Base-by-base conservation (phyloP, 53 echinoderm and acorn worm genomes). In the Echinarachnius parma region DNA sequence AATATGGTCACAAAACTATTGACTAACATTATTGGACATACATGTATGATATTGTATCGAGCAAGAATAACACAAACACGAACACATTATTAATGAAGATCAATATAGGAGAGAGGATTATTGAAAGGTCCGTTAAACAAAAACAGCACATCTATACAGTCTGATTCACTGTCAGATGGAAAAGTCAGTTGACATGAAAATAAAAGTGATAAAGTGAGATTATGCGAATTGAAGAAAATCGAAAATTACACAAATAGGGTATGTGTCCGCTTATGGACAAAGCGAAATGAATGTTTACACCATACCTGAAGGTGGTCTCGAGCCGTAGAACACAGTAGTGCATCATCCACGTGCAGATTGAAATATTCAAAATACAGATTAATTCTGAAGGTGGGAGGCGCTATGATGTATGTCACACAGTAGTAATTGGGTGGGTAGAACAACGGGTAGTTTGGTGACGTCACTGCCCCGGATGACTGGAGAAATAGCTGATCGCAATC, bases 401-500 rank as follows among this genome's bases (percentile, higher is more conserved):
- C 74, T 4, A 72, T 35, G 44, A 72, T 72, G 44, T 72, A 54
- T 13, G 21, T 36, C 15, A 57, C 29, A 42, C 74, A 72, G 3
- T 21, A 21, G 5, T 26, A 27, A 34, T 72, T 53, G 56, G 37
- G 16, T 35, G 74, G 74, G 44, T 72, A 72, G 0, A 16, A 20
- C n/a, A 45, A 54, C 2, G 74, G 74, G 28, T 56, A 72, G 45
- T 57, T 72, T 14, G 74, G 74, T 15, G 56, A 56, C 18, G 39
- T 56, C 26, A 72, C 22, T 21, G n/a, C 34, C 28, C 74, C 74
- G 0, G 57, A 28, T 18, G 34, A 29, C n/a, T 72, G 9, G 3
- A 72, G 39, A 26, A 72, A 39, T 14, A 72, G 15, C 57, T 39
- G 55, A 34, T 72, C 74, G 18, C 74, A 72, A 29, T 56, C 74